phyloP scores from a whole-genome alignment of 1,140 invertebrate genomes.

The Centruroides sculpturatus region DNA sequence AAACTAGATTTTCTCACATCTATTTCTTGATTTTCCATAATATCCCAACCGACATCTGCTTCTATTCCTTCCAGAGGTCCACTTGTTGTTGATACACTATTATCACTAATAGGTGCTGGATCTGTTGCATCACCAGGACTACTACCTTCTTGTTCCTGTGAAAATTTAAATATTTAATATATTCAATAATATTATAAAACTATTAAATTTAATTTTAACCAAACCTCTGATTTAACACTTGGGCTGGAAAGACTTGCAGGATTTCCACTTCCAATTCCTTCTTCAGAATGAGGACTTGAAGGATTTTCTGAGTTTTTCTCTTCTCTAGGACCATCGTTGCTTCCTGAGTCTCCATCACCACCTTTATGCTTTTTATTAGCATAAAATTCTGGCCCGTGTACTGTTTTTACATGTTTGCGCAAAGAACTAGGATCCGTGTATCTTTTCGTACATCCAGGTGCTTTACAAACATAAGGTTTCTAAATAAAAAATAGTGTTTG shows the following conservation, averaged over 20 bases:
- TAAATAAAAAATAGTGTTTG: slow-evolving; percentile 32
- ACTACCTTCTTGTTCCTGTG: background rate
- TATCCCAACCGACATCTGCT: slow-evolving; percentile 30
- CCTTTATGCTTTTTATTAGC: slow-evolving; percentile 98
- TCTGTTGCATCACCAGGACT: slow-evolving; percentile 19
- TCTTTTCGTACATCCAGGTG: slow-evolving; percentile 87
- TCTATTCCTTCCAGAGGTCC: slow-evolving; percentile 30
- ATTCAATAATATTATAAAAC: too few species aligned
- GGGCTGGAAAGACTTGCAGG: slow-evolving; percentile 65
- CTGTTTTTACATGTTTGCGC: slow-evolving; percentile 94
- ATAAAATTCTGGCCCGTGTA: slow-evolving; percentile 96
- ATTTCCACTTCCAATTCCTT: slow-evolving; percentile 45
- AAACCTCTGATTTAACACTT: slow-evolving; percentile 67
- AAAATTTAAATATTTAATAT: too few species aligned
- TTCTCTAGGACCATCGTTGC: slow-evolving; percentile 38
- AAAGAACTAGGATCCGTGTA: slow-evolving; percentile 93
- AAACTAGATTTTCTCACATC: slow-evolving; percentile 30
- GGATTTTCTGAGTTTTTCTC: slow-evolving; percentile 32
- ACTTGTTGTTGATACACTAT: slow-evolving; percentile 36
- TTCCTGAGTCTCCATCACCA: slow-evolving; percentile 18
- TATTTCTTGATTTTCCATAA: slow-evolving; percentile 52
- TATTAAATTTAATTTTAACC: background rate
- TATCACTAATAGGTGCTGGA: slow-evolving; percentile 37
- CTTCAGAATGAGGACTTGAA: slow-evolving; percentile 64
- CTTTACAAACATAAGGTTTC: slow-evolving; percentile 98